Percentiles rank a stretch among this genome's conserved stretches.
phyloP scores from a whole-genome alignment of 2,888 invertebrate species.

The Xanthorhoe spadicearia region DNA sequence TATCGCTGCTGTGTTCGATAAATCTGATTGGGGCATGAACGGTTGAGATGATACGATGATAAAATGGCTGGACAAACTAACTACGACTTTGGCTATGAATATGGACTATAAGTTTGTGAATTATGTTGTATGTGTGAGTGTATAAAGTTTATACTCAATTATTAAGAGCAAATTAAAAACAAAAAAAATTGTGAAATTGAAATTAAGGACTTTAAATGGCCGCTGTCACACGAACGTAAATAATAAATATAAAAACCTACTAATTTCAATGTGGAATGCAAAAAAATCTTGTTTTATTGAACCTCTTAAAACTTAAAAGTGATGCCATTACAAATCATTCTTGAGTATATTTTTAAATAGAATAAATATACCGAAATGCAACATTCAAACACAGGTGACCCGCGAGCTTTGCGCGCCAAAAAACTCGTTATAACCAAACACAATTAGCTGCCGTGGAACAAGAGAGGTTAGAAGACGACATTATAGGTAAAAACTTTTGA shows the following conservation, averaged over 20 bases:
- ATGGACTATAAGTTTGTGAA: no score
- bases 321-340: no score
- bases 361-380: slow-evolving; percentile 48
- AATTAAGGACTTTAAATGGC: not conserved
- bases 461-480: slow-evolving; percentile 52
- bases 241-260: not conserved
- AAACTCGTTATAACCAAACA: slow-evolving; percentile 83
- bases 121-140: no score
- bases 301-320: not conserved
- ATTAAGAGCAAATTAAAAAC: no score
- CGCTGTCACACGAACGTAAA: not conserved
- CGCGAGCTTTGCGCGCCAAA: slow-evolving; percentile 66
- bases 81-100: no score
- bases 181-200: not conserved
- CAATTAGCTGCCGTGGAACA: slow-evolving; percentile 67
- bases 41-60: no score
- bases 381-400: slow-evolving; percentile 52
- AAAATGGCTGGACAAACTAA: no score
- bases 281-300: not conserved
- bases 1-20: no score
- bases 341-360: not conserved
- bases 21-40: no score
- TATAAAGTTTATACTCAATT: no score
- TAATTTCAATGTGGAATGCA: not conserved
- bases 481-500: not conserved